Conservation (phyloP, 2,888 invertebrate species). For the Tribolium freemani region DNA sequence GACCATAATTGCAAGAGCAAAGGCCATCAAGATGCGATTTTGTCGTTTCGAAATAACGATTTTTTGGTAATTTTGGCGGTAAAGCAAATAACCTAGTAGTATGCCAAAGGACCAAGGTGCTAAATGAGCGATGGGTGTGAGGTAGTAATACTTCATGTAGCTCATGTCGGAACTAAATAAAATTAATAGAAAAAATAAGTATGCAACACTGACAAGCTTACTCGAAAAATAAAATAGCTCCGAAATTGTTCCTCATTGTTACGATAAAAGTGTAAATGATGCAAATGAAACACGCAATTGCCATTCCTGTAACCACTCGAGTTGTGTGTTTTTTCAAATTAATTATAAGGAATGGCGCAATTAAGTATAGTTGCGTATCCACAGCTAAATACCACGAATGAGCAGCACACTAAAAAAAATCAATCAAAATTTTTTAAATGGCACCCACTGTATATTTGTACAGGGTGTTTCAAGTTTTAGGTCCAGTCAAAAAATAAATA, state of each 20-base stretch:
- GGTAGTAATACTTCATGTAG: neutral
- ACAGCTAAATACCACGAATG: slow-evolving; percentile 74
- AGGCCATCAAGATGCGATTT: neutral
- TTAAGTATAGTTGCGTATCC: slow-evolving; percentile 72
- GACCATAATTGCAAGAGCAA: neutral
- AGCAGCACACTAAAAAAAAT: slow-evolving; percentile 66
- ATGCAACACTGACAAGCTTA: neutral
- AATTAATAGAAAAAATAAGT: neutral
- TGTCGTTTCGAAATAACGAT: neutral
- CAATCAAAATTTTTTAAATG: too few species aligned
- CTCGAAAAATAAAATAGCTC: neutral
- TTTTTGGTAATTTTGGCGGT: neutral
- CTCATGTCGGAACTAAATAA: neutral
- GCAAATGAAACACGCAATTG: neutral
- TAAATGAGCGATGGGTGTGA: neutral
- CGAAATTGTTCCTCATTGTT: neutral
- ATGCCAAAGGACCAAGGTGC: neutral
- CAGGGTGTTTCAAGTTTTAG: too few species aligned
- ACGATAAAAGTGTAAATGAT: neutral
- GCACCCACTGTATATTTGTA: too few species aligned
- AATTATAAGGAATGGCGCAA: slow-evolving; percentile 71
- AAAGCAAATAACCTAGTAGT: neutral
- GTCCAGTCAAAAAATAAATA: too few species aligned
- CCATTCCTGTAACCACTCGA: neutral
- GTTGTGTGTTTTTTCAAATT: slow-evolving; percentile 66